Percentiles rank a stretch among this genome's conserved stretches.
Conservation (phyloP, 2,888 invertebrate genomes). For the Acrobasis suavella region DNA sequence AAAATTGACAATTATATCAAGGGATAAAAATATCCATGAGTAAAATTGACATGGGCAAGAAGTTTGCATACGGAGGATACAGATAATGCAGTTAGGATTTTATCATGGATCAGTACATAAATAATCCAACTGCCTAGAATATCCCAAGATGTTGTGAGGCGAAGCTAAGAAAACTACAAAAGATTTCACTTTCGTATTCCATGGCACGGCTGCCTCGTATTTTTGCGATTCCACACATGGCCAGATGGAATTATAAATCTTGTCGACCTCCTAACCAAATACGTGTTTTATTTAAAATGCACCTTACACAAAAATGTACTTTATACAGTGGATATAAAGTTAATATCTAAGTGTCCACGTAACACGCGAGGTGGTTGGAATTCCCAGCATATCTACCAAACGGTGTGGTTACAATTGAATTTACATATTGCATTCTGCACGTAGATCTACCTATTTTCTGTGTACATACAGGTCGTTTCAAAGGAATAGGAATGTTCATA, state of each 20-base stretch:
- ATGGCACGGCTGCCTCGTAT: slow-evolving; percentile 12
- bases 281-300: slow-evolving; percentile 12
- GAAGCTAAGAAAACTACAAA: slow-evolving; percentile 15
- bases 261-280: slow-evolving; percentile 14
- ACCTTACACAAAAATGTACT: background rate
- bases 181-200: slow-evolving; percentile 18
- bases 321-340: slow-evolving; percentile 4
- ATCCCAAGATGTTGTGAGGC: slow-evolving; percentile 2
- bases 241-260: slow-evolving; percentile 16
- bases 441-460: background rate
- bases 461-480: background rate
- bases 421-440: slow-evolving; percentile 67
- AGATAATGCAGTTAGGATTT: too few species aligned
- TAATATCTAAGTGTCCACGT: slow-evolving; percentile 1
- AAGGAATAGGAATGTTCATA: background rate
- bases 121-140: background rate
- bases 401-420: slow-evolving; percentile 54
- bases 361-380: slow-evolving; percentile 46
- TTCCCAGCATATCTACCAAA: slow-evolving; percentile 45
- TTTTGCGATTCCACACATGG: slow-evolving; percentile 17
- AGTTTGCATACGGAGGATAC: too few species aligned
- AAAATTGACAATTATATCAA: too few species aligned
- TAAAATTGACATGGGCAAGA: too few species aligned
- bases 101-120: background rate
- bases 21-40: too few species aligned